A percentile compares a stretch with the other conserved stretches of the same genome.
These are phyloP conservation scores for Sinocyclocheilus anshuiensis DNA, from an alignment of 2,113 vertebrate species.

Conservation along the genomic window DNA sequence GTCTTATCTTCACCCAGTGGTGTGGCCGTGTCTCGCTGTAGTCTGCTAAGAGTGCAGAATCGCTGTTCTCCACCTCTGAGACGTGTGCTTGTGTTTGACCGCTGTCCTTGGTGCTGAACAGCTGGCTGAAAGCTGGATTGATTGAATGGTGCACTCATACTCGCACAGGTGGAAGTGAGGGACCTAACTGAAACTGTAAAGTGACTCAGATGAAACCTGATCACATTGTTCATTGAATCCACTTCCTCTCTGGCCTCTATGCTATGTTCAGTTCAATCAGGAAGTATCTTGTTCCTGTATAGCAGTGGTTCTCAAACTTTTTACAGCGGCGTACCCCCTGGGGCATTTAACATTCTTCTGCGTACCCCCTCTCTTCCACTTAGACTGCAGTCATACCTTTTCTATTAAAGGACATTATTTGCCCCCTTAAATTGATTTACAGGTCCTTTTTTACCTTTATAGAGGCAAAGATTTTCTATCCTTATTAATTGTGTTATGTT, in stretches of 20 bases:
- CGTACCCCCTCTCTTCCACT: too few species aligned
- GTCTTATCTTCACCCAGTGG: background rate
- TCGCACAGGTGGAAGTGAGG: constrained; percentile 18
- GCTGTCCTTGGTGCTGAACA: constrained; percentile 34
- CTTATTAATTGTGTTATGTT: too few species aligned
- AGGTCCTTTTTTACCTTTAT: too few species aligned
- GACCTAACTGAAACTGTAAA: background rate
- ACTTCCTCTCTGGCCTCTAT: background rate
- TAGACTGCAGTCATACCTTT: too few species aligned
- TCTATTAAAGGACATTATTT: too few species aligned
- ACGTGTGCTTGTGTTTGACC: background rate
- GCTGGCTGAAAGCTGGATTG: background rate
- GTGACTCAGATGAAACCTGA: background rate
- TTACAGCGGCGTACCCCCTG: too few species aligned
- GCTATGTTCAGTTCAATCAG: background rate
- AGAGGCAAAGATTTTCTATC: too few species aligned
- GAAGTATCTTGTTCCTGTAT: background rate
- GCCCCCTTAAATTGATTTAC: too few species aligned
- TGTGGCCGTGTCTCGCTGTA: background rate
- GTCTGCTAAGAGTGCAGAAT: background rate
- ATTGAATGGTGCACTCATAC: background rate
- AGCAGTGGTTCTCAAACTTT: too few species aligned
- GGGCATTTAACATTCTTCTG: too few species aligned
- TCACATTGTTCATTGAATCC: background rate
- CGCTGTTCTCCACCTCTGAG: background rate